Percentiles rank a stretch among this genome's conserved stretches.
These are phyloP conservation scores for Helarctos malayanus DNA, from an alignment of 2,797 vertebrate species.

Conservation along the genomic window DNA sequence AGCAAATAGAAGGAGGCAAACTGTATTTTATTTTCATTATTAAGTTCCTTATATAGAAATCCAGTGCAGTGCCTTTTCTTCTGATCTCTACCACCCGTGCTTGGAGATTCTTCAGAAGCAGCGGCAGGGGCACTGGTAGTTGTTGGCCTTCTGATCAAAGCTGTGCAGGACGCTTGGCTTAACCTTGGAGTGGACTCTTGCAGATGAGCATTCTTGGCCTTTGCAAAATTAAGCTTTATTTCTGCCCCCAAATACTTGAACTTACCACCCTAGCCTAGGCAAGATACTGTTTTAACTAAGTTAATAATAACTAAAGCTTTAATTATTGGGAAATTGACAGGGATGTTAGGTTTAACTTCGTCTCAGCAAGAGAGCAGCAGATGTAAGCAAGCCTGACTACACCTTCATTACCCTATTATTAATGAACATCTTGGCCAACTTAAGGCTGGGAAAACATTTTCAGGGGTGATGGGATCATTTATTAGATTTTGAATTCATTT, in stretches of 20 bases:
- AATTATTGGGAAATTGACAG: conserved; percentile 34
- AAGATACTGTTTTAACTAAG: conserved; percentile 46
- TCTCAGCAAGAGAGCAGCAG: neutral
- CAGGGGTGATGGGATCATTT: neutral
- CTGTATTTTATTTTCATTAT: conserved; percentile 58
- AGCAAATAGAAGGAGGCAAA: conserved; percentile 51
- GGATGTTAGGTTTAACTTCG: conserved; percentile 24
- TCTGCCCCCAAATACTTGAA: conserved; percentile 11
- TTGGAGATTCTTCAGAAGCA: neutral
- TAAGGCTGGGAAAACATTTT: conserved; percentile 32
- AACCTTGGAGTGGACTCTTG: neutral
- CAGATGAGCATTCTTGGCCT: neutral
- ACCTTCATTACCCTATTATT: neutral
- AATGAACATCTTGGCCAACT: neutral
- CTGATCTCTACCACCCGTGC: neutral
- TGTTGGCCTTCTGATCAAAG: conserved; percentile 21
- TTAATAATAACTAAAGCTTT: conserved; percentile 49
- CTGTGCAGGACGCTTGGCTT: neutral
- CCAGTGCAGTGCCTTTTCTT: neutral
- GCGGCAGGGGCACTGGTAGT: neutral
- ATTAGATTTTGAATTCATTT: conserved; percentile 41
- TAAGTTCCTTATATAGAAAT: conserved; percentile 47
- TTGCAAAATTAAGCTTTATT: conserved; percentile 18
- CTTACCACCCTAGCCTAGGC: neutral
- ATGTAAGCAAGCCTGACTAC: neutral